Evolutionary conservation across 2,888 invertebrate genomes (phyloP).

Genomic region (Hypena proboscidalis): DNA sequence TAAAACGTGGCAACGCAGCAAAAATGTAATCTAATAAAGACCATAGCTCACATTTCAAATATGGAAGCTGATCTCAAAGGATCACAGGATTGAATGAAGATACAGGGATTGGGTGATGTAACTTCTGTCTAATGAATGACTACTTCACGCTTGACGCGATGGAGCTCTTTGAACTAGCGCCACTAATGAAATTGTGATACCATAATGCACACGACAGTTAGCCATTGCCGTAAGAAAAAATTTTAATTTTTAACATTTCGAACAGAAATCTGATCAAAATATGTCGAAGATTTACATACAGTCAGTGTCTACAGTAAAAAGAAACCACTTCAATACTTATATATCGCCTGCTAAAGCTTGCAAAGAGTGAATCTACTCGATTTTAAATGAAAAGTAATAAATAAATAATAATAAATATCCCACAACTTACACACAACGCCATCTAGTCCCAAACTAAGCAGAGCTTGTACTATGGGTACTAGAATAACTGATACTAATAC

Average conservation of each 20-base stretch:
- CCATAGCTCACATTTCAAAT: slow-evolving; percentile 13
- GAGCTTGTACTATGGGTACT: no score
- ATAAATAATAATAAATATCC: no score
- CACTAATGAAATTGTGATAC: slow-evolving; percentile 72
- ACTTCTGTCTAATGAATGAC: slow-evolving; percentile 69
- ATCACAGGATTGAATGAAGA: slow-evolving; percentile 48
- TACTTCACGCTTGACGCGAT: slow-evolving; percentile 58
- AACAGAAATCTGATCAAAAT: no score
- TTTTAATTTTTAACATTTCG: no score
- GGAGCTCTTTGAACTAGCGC: slow-evolving; percentile 61
- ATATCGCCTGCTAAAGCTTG: background rate
- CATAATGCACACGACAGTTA: no score
- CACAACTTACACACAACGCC: no score
- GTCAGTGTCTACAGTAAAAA: background rate
- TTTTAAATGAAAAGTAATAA: slow-evolving; percentile 61
- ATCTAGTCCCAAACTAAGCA: no score
- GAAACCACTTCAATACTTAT: background rate
- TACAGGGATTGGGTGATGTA: slow-evolving; percentile 54
- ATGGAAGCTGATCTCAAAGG: slow-evolving; percentile 48
- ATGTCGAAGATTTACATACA: no score
- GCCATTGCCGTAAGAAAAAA: no score
- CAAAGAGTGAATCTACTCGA: slow-evolving; percentile 43
- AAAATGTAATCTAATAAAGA: slow-evolving; percentile 28
- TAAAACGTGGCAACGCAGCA: no score
- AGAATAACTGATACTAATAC: no score